Evolutionary conservation across 2,113 vertebrate species (phyloP), one percentile per base, ranked within the genome.

Genomic region (Chroicocephalus ridibundus): DNA sequence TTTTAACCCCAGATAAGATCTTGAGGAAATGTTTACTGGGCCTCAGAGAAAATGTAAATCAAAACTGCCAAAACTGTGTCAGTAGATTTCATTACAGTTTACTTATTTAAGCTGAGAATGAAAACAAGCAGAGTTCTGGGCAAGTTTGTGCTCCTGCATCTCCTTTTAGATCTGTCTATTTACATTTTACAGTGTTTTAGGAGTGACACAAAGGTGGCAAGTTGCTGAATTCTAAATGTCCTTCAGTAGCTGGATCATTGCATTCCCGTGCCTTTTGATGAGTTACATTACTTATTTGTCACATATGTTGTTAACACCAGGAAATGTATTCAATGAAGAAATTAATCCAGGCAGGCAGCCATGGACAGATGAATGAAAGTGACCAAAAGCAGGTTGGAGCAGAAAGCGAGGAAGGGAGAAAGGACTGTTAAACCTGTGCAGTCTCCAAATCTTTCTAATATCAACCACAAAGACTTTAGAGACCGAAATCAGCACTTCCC

Each of bases 201-300:
- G 76, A 89, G 70, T 46, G 91, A 90, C 72, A 96, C 86, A 71
- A 91, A 88, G 85, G 93, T 96, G 95, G 93, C 82, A 95, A 97
- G 72, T 65, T 96, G 84, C 94, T 98, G 97, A 97, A 97, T 98
- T 97, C 94, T 94, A 93, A 98, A 94, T 90, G 92, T 96, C 94
- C 94, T 97, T 97, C 97, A 97, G 92, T 91, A 97, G 96, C 97
- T 98, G 97, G 97, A 98, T 98, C 94, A 77, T 62, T 96, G 93
- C 96, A 96, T 96, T 96, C 95, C 96, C 25, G 2, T 98, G 97
- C 95, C 97, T 97, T 97, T 96, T 97, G 97, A 97, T 98, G 96
- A 98, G 96, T 96, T 97, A 95, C 95, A 97, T 98, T 97, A 97
- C 96, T 98, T 98, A 96, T 96, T 98, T 98, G 97, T 98, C 97